Conservation (phyloP, 2,888 invertebrate genomes). For the Lasioglossum marginatum region DNA sequence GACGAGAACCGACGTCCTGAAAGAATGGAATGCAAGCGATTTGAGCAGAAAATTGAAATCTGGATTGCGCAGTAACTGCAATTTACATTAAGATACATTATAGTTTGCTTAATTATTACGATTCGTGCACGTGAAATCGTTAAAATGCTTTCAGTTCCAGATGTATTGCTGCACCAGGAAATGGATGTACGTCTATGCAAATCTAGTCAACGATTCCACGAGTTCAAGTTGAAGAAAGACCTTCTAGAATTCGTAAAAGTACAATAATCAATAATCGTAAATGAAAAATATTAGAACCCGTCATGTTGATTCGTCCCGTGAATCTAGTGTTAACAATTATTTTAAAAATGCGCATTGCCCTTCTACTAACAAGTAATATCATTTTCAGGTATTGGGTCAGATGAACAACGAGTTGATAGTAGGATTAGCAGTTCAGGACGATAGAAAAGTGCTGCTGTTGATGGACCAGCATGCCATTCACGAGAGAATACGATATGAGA, state of each 20-base stretch:
- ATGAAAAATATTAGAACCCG: no score
- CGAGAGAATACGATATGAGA: constrained; percentile 92
- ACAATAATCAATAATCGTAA: background rate
- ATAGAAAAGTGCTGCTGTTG: constrained; percentile 86
- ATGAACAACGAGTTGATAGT: constrained; percentile 91
- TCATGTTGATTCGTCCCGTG: background rate
- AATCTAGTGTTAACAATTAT: background rate
- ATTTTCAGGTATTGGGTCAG: constrained; percentile 88
- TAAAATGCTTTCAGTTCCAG: constrained; percentile 36
- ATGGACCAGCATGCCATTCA: constrained; percentile 96
- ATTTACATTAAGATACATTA: background rate
- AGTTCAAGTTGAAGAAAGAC: constrained; percentile 71
- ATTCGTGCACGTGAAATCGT: background rate
- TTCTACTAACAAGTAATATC: constrained; percentile 1
- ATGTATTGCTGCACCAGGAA: constrained; percentile 48
- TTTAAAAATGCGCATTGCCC: background rate
- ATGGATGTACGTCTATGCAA: constrained; percentile 68
- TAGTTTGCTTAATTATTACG: background rate
- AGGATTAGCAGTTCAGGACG: constrained; percentile 83
- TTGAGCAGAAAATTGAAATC: constrained; percentile 26
- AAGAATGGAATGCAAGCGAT: constrained; percentile 20
- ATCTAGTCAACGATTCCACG: constrained; percentile 53
- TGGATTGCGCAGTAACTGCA: constrained; percentile 33
- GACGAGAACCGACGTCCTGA: constrained; percentile 38
- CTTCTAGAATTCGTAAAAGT: constrained; percentile 73